Evolutionary conservation across 2,888 invertebrate species (phyloP), one percentile per base, ranked within the genome.

Genomic region (Drosophila heteroneura): DNA sequence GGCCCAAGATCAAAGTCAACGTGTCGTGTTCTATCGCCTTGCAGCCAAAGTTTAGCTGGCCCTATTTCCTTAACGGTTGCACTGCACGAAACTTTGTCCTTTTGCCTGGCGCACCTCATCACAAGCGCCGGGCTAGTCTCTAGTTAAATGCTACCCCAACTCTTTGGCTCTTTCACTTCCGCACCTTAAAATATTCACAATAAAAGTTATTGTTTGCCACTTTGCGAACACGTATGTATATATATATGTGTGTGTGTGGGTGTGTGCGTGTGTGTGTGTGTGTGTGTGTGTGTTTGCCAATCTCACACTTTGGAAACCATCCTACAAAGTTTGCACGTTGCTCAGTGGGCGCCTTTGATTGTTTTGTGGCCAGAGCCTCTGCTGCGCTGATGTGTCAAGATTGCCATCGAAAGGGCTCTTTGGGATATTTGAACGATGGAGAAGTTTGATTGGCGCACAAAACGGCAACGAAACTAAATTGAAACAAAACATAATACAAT

Each of bases 181-280:
- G 71, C 72, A 63, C 75, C 60, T 69, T 82, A 58, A 81, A 89
- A 81, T 89, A 86, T 89, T 86, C 85, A 89, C 86, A 86, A 84
- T 82, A 87, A 79, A 89, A 86, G 85, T 86, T 86, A 84, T 86
- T 88, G 85, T 85, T 88, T 81, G 83, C 83, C 79, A 74, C 66
- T 79, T 68, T 70, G 52, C 47, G 32, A 59, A 19, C 56, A 57
- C 26, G 47, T 44, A 65, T 63, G 39, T 39, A 5, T 51, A 16
- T 33, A n/a, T 30, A 39, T 56, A 19, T 63, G 28, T 49, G 33
- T 41, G n/a, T 12, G 26, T 41, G 26, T 10, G 30, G 22, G n/a
- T 26, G 19, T 28, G 54, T 37, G 28, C 47, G 52, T 52, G 58
- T 60, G 28, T 58, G 51, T 52, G 51, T 61, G 39, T 60, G 26